These are phyloP conservation scores for Boloria euphrosyne DNA, from an alignment of 2,888 invertebrate genomes.

Conservation along the genomic window DNA sequence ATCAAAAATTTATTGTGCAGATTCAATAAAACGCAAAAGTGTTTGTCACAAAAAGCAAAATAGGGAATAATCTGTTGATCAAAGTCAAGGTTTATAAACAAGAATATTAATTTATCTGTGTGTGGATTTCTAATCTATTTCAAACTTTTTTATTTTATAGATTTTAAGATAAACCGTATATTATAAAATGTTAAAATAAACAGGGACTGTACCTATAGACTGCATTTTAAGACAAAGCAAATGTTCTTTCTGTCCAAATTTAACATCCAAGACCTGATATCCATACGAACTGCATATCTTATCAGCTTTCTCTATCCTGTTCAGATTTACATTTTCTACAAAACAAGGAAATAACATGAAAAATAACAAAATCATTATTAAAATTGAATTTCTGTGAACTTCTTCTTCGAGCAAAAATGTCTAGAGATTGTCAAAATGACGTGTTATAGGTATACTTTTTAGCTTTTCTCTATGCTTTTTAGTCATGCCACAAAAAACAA, in stretches of 20 bases:
- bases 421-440: constrained; percentile 10
- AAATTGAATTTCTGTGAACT: constrained; percentile 17
- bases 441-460: background rate
- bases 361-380: constrained; percentile 32
- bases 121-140: too few relatives aligned
- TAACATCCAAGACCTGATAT: constrained; percentile 55
- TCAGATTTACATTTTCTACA: constrained; percentile 26
- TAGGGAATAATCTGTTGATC: too few relatives aligned
- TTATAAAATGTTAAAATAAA: too few relatives aligned
- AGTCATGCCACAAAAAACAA: too few relatives aligned
- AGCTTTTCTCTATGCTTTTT: too few relatives aligned
- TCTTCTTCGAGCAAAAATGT: background rate
- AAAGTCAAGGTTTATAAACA: too few relatives aligned
- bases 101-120: too few relatives aligned
- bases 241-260: constrained; percentile 61
- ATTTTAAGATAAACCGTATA: too few relatives aligned
- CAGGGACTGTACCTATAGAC: constrained; percentile 22
- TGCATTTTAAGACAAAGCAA: constrained; percentile 51
- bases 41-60: too few relatives aligned
- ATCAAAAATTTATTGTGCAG: too few relatives aligned
- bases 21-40: too few relatives aligned
- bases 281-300: constrained; percentile 49
- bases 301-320: constrained; percentile 27
- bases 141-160: too few relatives aligned
- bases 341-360: constrained; percentile 17